Evolutionary conservation across 2,888 invertebrate genomes (phyloP), one percentile per base, ranked within the genome.

Genomic region (Hirtodrosophila cameraria): DNA sequence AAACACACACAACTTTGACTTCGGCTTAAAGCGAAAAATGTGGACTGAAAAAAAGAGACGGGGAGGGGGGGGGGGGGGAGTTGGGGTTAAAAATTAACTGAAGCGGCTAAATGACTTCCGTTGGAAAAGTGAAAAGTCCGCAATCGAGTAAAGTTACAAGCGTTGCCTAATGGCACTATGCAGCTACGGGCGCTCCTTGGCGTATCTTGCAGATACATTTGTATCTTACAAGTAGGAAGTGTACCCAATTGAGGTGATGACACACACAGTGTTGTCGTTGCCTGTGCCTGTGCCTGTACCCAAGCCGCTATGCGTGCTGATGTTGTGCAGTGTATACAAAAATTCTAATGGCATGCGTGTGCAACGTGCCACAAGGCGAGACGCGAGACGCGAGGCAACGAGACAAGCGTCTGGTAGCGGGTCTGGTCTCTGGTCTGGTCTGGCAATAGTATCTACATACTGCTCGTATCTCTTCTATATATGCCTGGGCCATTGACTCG

Each of bases 241-340:
- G 88, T 88, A 87, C 88, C 89, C 86, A 89, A 88, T 89, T 88
- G 86, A 88, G 85, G 87, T 81, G 82, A 83, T 86, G 82, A 83
- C 82, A 86, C 82, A 86, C 82, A 84, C 80, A 67, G 55, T 63
- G 71, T 53, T 63, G 71, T 53, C 65, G 62, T 65, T 30, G 60
- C 33, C 23, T 41, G 23, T 23, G 8, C 41, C 39, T 39, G 28
- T 33, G 61, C 18, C 18, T n/a, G n/a, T n/a, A n/a, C n/a, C n/a
- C n/a, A n/a, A n/a, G n/a, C n/a, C n/a, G n/a, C 18, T 8, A 2
- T 58, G 61, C 53, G 53, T 45, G 67, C 50, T 57, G 76, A 60
- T 64, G 54, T 59, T 62, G 46, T 59, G 64, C 77, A 79, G 73
- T 72, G 64, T 72, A 80, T 79, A 84, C 76, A 71, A 65, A 74